phyloP scores from a whole-genome alignment of 2,113 vertebrate genomes.

The Microcebus lehilahytsara region DNA sequence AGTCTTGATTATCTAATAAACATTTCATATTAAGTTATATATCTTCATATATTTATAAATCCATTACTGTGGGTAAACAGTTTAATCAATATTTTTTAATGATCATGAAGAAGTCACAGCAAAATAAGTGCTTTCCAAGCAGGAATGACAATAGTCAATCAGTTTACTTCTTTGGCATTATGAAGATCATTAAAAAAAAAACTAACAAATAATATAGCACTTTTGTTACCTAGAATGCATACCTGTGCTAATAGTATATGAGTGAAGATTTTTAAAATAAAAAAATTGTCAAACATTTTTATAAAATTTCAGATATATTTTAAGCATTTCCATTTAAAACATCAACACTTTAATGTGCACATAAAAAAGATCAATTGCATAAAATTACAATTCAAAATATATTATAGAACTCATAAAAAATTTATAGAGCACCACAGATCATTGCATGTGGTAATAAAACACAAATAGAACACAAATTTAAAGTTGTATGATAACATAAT shows the following conservation, averaged over 20 bases:
- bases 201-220: no score
- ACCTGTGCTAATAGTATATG: neutral
- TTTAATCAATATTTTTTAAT: neutral
- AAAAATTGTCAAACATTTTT: neutral
- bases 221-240: no score
- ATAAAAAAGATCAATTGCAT: neutral
- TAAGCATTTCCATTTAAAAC: neutral
- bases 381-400: neutral
- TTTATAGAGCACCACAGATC: neutral
- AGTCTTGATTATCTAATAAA: neutral
- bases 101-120: neutral
- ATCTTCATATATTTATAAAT: neutral
- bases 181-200: neutral
- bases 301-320: neutral
- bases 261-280: neutral
- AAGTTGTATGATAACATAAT: neutral
- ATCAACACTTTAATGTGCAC: neutral
- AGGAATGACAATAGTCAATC: neutral
- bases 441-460: neutral
- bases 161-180: neutral
- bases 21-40: neutral
- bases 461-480: neutral
- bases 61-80: neutral
- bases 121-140: neutral
- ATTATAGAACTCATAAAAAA: neutral